Percentiles rank a stretch among this genome's conserved stretches.
Conservation (phyloP, 2,797 vertebrate genomes). For the Phoebastria nigripes region DNA sequence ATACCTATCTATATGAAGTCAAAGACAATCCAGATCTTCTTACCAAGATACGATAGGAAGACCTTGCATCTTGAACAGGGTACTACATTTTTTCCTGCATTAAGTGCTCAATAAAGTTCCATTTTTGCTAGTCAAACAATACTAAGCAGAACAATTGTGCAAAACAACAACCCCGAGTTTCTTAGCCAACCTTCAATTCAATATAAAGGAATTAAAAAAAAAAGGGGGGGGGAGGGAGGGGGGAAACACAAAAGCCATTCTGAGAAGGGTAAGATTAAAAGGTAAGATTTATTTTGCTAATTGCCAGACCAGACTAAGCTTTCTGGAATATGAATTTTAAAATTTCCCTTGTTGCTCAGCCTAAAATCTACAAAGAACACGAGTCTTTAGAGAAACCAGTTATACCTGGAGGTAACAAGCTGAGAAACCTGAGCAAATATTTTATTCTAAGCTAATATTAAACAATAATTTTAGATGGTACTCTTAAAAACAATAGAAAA, state of each 20-base stretch:
- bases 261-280: not conserved
- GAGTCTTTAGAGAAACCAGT: not conserved
- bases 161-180: not conserved
- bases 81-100: not conserved
- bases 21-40: not conserved
- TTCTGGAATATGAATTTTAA: not conserved
- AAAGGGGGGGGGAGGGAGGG: accelerated
- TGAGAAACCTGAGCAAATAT: not conserved
- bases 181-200: not conserved
- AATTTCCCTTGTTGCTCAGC: not conserved
- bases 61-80: not conserved
- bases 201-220: not conserved
- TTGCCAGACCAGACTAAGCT: not conserved
- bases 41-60: not conserved
- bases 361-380: not conserved
- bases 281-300: not conserved
- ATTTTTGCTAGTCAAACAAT: not conserved
- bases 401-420: not conserved
- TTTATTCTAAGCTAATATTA: not conserved
- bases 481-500: not conserved
- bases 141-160: not conserved
- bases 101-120: not conserved
- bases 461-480: not conserved
- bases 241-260: not conserved
- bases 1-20: not conserved